phyloP scores from a whole-genome alignment of 53 echinoderm and acorn worm genomes.

The Paelopatides confundens region DNA sequence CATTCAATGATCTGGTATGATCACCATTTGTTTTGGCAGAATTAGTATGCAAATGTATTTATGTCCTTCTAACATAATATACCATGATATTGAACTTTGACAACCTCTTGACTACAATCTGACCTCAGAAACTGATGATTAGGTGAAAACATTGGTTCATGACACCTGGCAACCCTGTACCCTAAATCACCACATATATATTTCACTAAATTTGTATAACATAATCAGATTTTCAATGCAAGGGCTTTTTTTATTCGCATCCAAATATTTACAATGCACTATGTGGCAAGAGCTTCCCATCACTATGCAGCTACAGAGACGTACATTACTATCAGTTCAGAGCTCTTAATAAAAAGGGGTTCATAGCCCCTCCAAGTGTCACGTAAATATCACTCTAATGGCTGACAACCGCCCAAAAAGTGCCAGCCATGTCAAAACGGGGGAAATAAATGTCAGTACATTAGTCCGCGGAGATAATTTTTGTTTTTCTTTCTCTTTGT shows the following conservation, averaged over 20 bases:
- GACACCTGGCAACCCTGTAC: too few species aligned
- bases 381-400: not conserved
- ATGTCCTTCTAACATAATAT: too few species aligned
- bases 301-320: not conserved
- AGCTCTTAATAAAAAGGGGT: not conserved
- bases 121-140: too few species aligned
- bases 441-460: not conserved
- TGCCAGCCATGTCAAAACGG: not conserved
- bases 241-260: constrained; percentile 9
- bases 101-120: too few species aligned
- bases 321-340: not conserved
- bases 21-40: too few species aligned
- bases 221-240: constrained; percentile 23
- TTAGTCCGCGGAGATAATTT: too few species aligned
- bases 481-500: too few species aligned
- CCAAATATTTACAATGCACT: constrained; percentile 37
- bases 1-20: too few species aligned
- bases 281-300: not conserved
- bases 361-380: not conserved
- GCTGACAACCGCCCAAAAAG: not conserved
- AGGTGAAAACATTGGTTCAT: too few species aligned
- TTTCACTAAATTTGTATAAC: not conserved
- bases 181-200: too few species aligned
- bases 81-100: too few species aligned
- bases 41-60: too few species aligned